These are phyloP conservation scores for Euplagia quadripunctaria DNA, from an alignment of 2,888 invertebrate genomes.

Conservation along the genomic window DNA sequence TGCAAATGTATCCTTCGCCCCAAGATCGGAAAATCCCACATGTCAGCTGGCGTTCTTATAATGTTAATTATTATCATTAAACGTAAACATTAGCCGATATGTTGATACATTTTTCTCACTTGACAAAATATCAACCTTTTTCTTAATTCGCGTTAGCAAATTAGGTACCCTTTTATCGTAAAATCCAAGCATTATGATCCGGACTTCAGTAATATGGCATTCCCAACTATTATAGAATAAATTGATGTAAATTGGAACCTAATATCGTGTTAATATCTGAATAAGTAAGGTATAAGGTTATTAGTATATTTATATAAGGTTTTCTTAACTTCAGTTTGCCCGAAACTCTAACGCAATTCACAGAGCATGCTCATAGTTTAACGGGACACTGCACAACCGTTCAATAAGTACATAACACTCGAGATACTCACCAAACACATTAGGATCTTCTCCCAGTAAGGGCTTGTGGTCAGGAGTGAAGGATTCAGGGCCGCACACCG, in stretches of 20 bases:
- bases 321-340: not conserved
- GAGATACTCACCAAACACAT: slow-evolving; percentile 82
- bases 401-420: not conserved
- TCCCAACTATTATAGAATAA: not conserved
- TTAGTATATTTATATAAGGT: no score
- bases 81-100: not conserved
- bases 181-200: not conserved
- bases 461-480: slow-evolving; percentile 97
- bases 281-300: no score
- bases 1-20: no score
- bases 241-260: not conserved
- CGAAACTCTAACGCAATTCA: not conserved
- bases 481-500: slow-evolving; percentile 96
- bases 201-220: not conserved
- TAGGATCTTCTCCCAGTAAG: slow-evolving; percentile 92
- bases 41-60: no score
- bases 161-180: not conserved
- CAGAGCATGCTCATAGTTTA: not conserved
- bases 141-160: not conserved
- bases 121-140: not conserved
- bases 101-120: not conserved
- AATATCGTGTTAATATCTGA: no score
- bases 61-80: not conserved
- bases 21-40: no score
- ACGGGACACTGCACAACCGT: not conserved